phyloP scores from a whole-genome alignment of 2,888 invertebrate species.

The Tetrapedia diversipes region DNA sequence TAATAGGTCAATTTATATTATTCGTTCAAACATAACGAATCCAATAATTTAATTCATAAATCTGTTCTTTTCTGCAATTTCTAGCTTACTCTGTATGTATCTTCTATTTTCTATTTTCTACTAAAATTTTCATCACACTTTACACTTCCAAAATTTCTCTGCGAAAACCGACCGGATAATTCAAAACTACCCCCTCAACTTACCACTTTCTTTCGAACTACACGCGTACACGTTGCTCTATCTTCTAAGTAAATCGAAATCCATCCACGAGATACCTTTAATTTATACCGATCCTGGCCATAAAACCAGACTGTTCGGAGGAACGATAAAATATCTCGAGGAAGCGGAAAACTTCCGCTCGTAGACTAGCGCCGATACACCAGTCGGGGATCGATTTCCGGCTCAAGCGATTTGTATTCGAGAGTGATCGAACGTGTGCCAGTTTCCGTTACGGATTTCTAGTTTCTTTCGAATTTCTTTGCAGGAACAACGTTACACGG shows the following conservation, averaged over 20 bases:
- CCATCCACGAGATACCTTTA: constrained; percentile 30
- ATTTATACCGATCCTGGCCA: constrained; percentile 33
- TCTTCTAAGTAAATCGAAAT: constrained; percentile 7
- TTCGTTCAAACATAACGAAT: too few relatives aligned
- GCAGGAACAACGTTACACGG: neutral
- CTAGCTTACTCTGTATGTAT: too few relatives aligned
- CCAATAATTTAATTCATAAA: too few relatives aligned
- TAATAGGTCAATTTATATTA: too few relatives aligned
- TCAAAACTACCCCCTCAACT: neutral
- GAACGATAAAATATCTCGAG: constrained; percentile 41
- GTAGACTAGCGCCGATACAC: constrained; percentile 37
- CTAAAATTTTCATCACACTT: neutral
- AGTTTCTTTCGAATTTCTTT: constrained; percentile 35
- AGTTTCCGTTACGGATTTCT: constrained; percentile 15
- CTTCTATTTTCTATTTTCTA: too few relatives aligned
- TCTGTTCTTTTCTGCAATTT: too few relatives aligned
- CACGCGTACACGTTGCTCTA: neutral
- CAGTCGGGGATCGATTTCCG: constrained; percentile 45
- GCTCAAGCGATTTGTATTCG: constrained; percentile 39
- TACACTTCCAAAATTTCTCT: neutral
- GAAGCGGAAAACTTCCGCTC: constrained; percentile 42
- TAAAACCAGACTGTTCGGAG: neutral
- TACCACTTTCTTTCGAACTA: neutral
- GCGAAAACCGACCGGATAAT: neutral
- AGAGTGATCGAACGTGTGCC: neutral